A percentile compares a stretch with the other conserved stretches of the same genome.
These are phyloP conservation scores for Stichopus horrens DNA, from an alignment of 53 echinoderm and acorn worm species.

Conservation along the genomic window DNA sequence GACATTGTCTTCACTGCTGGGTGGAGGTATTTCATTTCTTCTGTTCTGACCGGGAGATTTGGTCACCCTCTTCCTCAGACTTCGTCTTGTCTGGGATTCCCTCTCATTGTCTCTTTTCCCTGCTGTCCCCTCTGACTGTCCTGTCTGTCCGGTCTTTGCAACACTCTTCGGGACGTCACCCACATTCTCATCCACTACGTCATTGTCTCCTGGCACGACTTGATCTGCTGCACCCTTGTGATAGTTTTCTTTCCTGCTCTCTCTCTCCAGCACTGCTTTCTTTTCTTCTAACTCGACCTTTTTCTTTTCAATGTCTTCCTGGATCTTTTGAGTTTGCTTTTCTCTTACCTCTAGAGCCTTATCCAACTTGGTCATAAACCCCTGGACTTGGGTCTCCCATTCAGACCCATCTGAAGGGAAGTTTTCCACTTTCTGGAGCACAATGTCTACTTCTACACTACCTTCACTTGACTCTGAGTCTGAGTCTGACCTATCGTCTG, in stretches of 20 bases:
- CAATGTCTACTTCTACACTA: slow-evolving; percentile 70
- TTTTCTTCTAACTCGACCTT: slow-evolving; percentile 38
- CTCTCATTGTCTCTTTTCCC: not conserved
- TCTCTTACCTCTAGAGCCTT: slow-evolving; percentile 58
- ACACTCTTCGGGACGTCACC: not conserved
- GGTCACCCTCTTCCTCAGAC: slow-evolving; percentile 6
- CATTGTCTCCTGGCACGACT: not conserved
- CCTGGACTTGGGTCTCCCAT: slow-evolving; percentile 84
- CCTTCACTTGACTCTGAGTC: slow-evolving; percentile 57
- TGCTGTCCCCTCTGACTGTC: not conserved
- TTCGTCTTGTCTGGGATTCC: slow-evolving; percentile 39
- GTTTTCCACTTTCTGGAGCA: slow-evolving; percentile 78
- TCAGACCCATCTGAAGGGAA: slow-evolving; percentile 94
- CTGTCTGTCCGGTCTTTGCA: not conserved
- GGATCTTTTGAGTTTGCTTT: slow-evolving; percentile 28
- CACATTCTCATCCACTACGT: not conserved
- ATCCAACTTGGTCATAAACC: slow-evolving; percentile 82
- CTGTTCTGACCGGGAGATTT: not conserved
- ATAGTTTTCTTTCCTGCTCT: slow-evolving; percentile 50
- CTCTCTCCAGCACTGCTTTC: slow-evolving; percentile 28
- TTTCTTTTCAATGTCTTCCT: slow-evolving; percentile 47
- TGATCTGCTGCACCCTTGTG: slow-evolving; percentile 20
- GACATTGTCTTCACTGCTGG: not conserved
- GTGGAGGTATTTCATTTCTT: not conserved
- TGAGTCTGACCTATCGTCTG: slow-evolving; percentile 47